These are phyloP conservation scores for Crotalus horridus DNA, from an alignment of 2,113 vertebrate species.

Conservation along the genomic window DNA sequence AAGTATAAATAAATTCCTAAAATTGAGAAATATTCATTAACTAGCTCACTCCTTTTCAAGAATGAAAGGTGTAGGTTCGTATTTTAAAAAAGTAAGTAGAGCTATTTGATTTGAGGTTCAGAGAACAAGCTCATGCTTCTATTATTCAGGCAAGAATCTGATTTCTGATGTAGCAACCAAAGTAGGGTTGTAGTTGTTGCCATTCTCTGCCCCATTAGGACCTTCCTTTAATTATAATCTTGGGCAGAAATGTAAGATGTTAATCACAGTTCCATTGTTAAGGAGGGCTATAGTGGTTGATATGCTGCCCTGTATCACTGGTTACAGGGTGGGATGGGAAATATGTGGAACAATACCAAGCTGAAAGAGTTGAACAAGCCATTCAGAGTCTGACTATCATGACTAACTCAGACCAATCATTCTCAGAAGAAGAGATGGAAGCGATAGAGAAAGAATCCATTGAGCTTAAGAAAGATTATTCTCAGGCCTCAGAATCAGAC, in stretches of 20 bases:
- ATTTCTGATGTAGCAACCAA: neutral
- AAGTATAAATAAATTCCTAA: constrained; percentile 4
- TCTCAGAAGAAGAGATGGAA: neutral
- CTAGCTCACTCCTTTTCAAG: neutral
- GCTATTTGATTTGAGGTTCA: neutral
- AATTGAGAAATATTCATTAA: constrained; percentile 1
- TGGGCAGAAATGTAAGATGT: neutral
- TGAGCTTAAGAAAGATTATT: neutral
- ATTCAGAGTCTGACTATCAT: neutral
- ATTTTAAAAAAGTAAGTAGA: neutral
- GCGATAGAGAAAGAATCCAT: neutral
- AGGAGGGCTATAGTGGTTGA: neutral
- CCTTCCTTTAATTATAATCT: neutral
- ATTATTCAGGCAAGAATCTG: neutral
- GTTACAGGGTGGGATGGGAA: neutral
- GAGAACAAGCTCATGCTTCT: neutral
- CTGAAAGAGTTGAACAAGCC: neutral
- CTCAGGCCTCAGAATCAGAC: neutral
- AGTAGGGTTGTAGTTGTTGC: neutral
- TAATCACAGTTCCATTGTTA: neutral
- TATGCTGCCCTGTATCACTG: neutral
- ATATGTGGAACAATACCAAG: neutral
- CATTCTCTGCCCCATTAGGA: neutral
- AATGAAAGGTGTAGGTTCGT: neutral
- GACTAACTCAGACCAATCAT: neutral